Evolutionary conservation across 2,113 vertebrate genomes (phyloP).

Genomic region (Azemiops feae): DNA sequence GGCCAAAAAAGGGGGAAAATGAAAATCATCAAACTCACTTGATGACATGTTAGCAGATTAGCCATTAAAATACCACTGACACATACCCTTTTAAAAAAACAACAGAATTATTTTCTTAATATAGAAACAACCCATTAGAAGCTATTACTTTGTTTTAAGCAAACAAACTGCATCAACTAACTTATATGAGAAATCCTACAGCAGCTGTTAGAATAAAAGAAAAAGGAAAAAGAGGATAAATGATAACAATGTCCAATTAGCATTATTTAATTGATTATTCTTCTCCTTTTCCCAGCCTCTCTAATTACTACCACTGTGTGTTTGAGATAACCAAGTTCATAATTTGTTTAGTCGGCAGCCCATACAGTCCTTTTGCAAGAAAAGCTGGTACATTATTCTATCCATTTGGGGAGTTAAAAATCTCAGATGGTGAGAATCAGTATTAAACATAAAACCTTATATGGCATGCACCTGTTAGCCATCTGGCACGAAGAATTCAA

Average conservation of each 20-base stretch:
- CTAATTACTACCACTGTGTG: conserved; percentile 35
- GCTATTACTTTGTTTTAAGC: not conserved
- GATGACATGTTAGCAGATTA: conserved; percentile 18
- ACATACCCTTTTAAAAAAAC: conserved; percentile 3
- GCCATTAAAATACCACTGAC: conserved; percentile 22
- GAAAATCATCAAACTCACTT: conserved; percentile 43
- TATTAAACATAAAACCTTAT: conserved; percentile 26
- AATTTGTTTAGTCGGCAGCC: conserved; percentile 38
- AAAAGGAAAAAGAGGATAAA: conserved; percentile 24
- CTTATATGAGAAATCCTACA: conserved; percentile 41
- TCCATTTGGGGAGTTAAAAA: conserved; percentile 19
- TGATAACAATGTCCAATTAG: conserved; percentile 37
- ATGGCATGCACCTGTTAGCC: not conserved
- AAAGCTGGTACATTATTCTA: not conserved
- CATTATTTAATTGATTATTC: conserved; percentile 27
- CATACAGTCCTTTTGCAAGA: not conserved
- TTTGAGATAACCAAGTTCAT: conserved; percentile 43
- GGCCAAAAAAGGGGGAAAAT: not conserved
- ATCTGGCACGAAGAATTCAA: conserved; percentile 27
- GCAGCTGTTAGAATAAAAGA: conserved; percentile 23
- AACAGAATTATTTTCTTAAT: not conserved
- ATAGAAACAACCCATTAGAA: conserved; percentile 26
- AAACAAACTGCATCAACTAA: conserved; percentile 18
- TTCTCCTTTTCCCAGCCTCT: conserved; percentile 19
- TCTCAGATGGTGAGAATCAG: fast-evolving